Base-by-base conservation (phyloP, 2,797 vertebrate species). In the Sebastes minor region DNA sequence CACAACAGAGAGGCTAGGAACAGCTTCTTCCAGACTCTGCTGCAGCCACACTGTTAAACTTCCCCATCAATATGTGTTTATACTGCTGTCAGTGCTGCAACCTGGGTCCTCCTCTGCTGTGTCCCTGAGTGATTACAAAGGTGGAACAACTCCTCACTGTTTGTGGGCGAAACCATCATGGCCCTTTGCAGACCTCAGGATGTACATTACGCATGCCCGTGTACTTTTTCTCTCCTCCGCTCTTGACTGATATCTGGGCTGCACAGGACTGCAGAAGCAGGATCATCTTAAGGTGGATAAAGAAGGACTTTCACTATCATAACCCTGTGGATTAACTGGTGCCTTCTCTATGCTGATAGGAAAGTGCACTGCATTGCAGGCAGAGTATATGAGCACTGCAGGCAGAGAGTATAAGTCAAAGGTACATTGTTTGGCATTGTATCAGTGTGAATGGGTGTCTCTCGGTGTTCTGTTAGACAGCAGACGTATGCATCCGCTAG, bases 251-350 rank as follows among this genome's bases (percentile, higher is more conserved):
- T 93, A 84, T 90, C 86, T 79, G 77, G 56, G 57, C 84, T 71
- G 78, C 80, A 69, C 87, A 88, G 90, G 52, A 78, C 60, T 81
- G 88, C 73, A 70, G 86, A 91, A 88, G 87, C 76, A 71, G 86
- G 86, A 91, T 89, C 88, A 85, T 92, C 84, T 89, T 86, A 78
- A 86, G 82, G 84, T 91, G 90, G 88, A 92, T 94, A 89, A 91
- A 90, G 77, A 76, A 80, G 75, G 82, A 82, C 84, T 85, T 91
- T 90, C 82, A 74, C 89, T 86, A 87, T 90, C 90, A 86, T 84
- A 89, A 93, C 84, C 71, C 84, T 25, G 62, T 89, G 90, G 90
- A 91, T 91, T 91, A 91, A 90, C 90, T 80, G 86, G 75, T 83
- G 81, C 86, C 85, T 86, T 83, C 84, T 85, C 81, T 86, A 65